phyloP scores from a whole-genome alignment of 2,797 vertebrate species.

The Lepidocolaptes lacrymiger region DNA sequence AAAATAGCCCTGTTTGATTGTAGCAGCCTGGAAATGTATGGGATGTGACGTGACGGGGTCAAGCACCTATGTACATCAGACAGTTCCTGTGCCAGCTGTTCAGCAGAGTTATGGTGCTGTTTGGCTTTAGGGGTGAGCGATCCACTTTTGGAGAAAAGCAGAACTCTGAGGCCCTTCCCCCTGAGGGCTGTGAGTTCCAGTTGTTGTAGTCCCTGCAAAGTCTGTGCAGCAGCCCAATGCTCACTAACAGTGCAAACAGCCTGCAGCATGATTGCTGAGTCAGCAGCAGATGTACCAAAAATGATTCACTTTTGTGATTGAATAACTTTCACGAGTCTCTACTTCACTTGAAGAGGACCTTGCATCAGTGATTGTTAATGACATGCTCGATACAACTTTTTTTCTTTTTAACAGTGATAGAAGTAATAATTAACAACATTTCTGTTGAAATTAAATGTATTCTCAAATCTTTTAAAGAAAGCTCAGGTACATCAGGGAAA shows the following conservation, averaged over 20 bases:
- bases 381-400: neutral
- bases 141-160: neutral
- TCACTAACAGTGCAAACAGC: neutral
- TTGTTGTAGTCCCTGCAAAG: neutral
- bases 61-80: neutral
- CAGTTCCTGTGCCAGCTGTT: neutral
- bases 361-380: neutral
- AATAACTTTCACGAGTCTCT: neutral
- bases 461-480: neutral
- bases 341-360: neutral
- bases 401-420: neutral
- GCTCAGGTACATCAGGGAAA: fast-evolving
- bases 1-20: neutral
- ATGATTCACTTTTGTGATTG: too few relatives aligned
- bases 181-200: neutral
- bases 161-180: neutral
- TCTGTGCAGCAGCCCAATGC: neutral
- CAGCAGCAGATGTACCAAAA: too few relatives aligned
- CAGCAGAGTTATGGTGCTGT: neutral
- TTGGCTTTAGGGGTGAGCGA: neutral
- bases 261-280: too few relatives aligned
- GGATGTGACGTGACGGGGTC: neutral
- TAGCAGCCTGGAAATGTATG: neutral
- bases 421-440: neutral
- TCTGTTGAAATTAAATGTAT: too few relatives aligned